Evolutionary conservation across 1,140 invertebrate genomes (phyloP).

Genomic region (Drosophila nasuta): DNA sequence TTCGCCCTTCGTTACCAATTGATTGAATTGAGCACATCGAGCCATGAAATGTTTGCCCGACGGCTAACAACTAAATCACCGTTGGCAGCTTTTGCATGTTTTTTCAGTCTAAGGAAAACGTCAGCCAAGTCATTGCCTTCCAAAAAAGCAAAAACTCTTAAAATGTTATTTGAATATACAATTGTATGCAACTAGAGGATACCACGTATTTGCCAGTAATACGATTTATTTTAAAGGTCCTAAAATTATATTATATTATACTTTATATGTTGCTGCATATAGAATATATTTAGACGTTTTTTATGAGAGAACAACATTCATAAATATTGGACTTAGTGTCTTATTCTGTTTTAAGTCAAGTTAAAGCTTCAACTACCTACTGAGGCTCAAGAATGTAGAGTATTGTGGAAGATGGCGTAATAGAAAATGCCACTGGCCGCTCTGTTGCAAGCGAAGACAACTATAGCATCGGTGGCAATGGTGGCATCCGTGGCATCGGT

Average conservation of each 20-base stretch:
- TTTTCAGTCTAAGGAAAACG: conserved; percentile 33
- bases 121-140: conserved; percentile 35
- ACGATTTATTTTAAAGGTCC: no score
- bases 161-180: neutral
- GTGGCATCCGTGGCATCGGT: neutral
- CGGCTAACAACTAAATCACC: conserved; percentile 61
- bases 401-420: conserved; percentile 34
- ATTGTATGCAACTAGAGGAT: neutral
- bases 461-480: conserved; percentile 16
- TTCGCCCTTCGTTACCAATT: conserved; percentile 54
- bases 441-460: conserved; percentile 42
- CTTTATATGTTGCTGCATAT: no score
- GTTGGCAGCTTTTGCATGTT: conserved; percentile 59
- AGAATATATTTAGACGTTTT: no score
- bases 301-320: no score
- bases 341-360: no score
- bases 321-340: no score
- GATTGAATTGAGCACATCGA: conserved; percentile 62
- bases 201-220: conserved; percentile 11
- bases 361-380: neutral
- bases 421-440: conserved; percentile 40
- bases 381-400: neutral
- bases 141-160: conserved; percentile 11
- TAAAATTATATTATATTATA: no score
- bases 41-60: conserved; percentile 60